phyloP scores from a whole-genome alignment of 2,888 invertebrate genomes.

The Conistra vaccinii region DNA sequence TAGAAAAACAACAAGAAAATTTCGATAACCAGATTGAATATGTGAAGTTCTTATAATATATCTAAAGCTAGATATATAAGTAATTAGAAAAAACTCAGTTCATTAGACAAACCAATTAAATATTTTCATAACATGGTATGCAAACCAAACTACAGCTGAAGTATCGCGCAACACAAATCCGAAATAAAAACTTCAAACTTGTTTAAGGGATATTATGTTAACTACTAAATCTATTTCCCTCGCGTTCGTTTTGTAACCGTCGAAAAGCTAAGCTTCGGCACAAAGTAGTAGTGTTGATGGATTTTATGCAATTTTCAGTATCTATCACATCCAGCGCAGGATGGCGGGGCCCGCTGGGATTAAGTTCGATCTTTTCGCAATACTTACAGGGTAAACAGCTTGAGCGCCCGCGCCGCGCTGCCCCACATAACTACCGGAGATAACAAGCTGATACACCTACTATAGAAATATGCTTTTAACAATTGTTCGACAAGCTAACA shows the following conservation, averaged over 20 bases:
- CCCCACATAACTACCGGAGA: slow-evolving; percentile 65
- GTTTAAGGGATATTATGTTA: slow-evolving; percentile 54
- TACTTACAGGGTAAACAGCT: slow-evolving; percentile 88
- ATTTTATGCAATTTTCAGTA: slow-evolving; percentile 91
- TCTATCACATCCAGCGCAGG: slow-evolving; percentile 88
- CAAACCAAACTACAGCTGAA: not conserved
- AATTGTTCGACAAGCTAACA: slow-evolving; percentile 2
- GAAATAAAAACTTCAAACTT: slow-evolving; percentile 33
- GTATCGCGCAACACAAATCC: not conserved
- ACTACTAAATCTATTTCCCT: slow-evolving; percentile 63
- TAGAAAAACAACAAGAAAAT: not conserved
- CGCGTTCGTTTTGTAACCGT: slow-evolving; percentile 65
- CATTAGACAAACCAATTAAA: not conserved
- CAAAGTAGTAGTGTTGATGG: slow-evolving; percentile 88
- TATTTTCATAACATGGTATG: not conserved
- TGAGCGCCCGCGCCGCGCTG: slow-evolving; percentile 68
- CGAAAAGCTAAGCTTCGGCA: slow-evolving; percentile 73
- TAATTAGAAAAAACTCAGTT: not conserved
- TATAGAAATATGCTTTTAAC: slow-evolving; percentile 3
- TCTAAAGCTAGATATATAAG: not conserved
- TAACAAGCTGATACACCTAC: slow-evolving; percentile 45
- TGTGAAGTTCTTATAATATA: not conserved
- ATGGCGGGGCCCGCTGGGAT: slow-evolving; percentile 85
- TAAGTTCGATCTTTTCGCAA: slow-evolving; percentile 90
- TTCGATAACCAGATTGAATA: not conserved